phyloP scores from a whole-genome alignment of 2,113 vertebrate species.

The Octodon degus region DNA sequence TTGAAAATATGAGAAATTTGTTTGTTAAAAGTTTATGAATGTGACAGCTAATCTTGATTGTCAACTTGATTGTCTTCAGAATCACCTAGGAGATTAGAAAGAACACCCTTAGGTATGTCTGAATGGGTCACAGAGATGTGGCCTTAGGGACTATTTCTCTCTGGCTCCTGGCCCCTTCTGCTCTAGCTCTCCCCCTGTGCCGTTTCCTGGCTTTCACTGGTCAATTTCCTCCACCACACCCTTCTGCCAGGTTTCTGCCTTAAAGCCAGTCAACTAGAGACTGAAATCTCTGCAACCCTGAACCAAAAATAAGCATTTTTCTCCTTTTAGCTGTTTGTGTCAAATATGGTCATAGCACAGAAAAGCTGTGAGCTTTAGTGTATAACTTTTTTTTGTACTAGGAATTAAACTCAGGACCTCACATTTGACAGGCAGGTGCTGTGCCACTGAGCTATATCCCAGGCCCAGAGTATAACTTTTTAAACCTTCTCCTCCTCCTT shows the following conservation, averaged over 20 bases:
- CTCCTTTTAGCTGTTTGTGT: neutral
- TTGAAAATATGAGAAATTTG: slow-evolving; percentile 35
- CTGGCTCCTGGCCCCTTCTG: neutral
- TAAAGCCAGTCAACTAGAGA: neutral
- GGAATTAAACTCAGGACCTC: no score
- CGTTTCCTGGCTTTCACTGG: neutral
- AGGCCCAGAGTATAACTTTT: neutral
- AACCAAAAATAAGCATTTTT: neutral
- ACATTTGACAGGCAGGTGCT: no score
- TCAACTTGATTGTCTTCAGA: neutral
- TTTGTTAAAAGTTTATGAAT: neutral
- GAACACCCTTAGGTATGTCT: neutral
- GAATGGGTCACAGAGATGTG: neutral
- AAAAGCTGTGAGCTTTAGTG: neutral
- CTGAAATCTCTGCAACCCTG: neutral
- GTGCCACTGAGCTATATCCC: no score
- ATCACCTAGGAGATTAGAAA: neutral
- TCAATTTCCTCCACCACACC: neutral
- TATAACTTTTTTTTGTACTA: neutral
- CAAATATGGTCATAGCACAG: neutral
- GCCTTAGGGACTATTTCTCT: neutral
- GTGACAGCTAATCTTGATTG: neutral
- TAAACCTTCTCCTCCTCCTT: neutral
- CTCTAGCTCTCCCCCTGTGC: neutral
- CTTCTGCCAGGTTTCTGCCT: neutral